Evolutionary conservation across 2,113 vertebrate species (phyloP).

Genomic region (Esox niger): DNA sequence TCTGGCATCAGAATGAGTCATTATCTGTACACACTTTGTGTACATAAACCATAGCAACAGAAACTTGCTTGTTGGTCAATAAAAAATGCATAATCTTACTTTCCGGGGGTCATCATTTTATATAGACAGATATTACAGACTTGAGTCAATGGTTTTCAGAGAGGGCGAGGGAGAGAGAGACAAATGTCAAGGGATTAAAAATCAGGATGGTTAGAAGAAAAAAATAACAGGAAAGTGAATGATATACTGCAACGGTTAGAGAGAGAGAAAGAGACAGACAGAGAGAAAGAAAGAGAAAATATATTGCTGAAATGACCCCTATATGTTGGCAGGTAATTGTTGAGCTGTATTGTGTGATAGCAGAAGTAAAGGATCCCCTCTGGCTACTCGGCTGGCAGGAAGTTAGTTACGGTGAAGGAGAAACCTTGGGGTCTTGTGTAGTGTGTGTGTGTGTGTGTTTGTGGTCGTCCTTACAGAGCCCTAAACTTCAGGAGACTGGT

Average conservation of each 20-base stretch:
- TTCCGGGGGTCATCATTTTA: no score
- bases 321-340: slow-evolving; percentile 26
- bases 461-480: no score
- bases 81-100: no score
- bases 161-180: neutral
- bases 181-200: neutral
- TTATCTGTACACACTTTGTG: no score
- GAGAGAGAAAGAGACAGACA: slow-evolving; percentile 11
- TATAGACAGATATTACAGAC: no score
- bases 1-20: no score
- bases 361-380: slow-evolving; percentile 25
- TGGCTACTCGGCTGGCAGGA: slow-evolving; percentile 2
- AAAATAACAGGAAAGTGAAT: neutral
- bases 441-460: no score
- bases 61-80: no score
- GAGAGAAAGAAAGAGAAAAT: slow-evolving; percentile 6
- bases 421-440: neutral
- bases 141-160: no score
- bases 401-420: neutral
- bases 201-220: neutral
- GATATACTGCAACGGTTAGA: neutral
- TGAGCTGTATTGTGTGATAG: slow-evolving; percentile 6
- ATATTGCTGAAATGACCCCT: neutral
- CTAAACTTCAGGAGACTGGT: no score
- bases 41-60: no score